Base-by-base conservation (phyloP, 2,797 vertebrate genomes). In the Phrynocephalus vlangalii region DNA sequence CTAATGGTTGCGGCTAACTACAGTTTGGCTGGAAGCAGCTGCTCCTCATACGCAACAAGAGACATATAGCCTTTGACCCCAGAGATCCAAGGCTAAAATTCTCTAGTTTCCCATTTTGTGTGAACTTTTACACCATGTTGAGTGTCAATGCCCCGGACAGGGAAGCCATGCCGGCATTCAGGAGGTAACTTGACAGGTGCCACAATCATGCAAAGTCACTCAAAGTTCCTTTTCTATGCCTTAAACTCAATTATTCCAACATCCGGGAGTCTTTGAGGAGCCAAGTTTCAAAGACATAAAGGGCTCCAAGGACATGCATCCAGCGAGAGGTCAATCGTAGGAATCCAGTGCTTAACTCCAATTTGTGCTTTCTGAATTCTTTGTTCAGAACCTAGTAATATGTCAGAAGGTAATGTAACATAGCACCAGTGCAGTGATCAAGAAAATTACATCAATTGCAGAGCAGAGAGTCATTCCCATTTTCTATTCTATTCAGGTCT, bases 11-110 rank as follows among this genome's bases (percentile, higher is more conserved):
- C 80, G 18, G 38, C 24, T 73, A 44, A 30, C 60, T 91, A 0
- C 86, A 90, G 89, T 91, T 94, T 89, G 91, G 88, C 91, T 89
- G 78, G 78, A 75, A 84, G 83, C 83, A 93, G 84, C 70, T 50
- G 56, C 79, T 88, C 93, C 89, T 50, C 71, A 85, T 18, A 52
- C 88, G 90, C 20, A 82, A 89, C 48, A 83, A 88, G 77, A 92
- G 91, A 92, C 94, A 93, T 93, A 92, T 93, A 94, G 90, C 94
- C 94, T 95, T 93, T 95, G 94, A 94, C 92, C 93, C 85, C 83
- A 30, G 79, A 56, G 89, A 94, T 92, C 92, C 87, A 90, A 83
- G 79, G 63, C 88, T 82, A 83, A 91, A 91, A 91, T 92, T 86
- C 94, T 91, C 90, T 91, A 85, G 88, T 91, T 91, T 90, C 86